These are phyloP conservation scores for Hydrotaea diabolus DNA, from an alignment of 2,888 invertebrate genomes.

Conservation along the genomic window DNA sequence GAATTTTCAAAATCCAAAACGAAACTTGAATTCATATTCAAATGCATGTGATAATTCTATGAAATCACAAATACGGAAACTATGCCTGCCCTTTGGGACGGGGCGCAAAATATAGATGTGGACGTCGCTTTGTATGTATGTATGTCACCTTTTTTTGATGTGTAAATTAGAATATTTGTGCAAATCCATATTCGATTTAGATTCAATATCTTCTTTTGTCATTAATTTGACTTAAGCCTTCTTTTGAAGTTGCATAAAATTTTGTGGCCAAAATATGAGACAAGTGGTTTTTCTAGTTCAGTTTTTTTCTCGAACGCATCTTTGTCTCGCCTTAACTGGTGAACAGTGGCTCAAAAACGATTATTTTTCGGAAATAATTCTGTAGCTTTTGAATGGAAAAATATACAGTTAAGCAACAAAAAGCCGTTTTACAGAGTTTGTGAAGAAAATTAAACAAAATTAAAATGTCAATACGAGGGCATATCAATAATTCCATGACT, in stretches of 20 bases:
- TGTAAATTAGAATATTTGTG: background rate
- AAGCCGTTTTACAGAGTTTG: too few species aligned
- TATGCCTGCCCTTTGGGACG: background rate
- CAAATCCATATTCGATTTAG: too few species aligned
- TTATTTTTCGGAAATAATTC: too few species aligned
- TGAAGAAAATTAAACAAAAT: too few species aligned
- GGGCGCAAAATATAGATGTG: background rate
- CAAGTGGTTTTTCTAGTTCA: background rate
- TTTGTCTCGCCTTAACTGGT: too few species aligned
- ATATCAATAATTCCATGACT: too few species aligned
- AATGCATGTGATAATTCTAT: background rate
- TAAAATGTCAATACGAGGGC: too few species aligned
- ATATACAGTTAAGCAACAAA: too few species aligned
- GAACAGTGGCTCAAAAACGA: too few species aligned
- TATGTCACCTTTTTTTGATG: background rate
- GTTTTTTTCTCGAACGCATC: background rate
- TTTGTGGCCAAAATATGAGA: background rate
- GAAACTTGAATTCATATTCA: background rate
- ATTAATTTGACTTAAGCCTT: too few species aligned
- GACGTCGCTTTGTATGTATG: background rate
- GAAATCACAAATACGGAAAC: background rate
- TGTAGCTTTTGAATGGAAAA: too few species aligned
- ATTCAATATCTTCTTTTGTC: too few species aligned
- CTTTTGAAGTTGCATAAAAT: background rate
- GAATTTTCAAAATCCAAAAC: background rate